Base-by-base conservation (phyloP, 2,797 vertebrate species). In the Acipenser oxyrinchus region DNA sequence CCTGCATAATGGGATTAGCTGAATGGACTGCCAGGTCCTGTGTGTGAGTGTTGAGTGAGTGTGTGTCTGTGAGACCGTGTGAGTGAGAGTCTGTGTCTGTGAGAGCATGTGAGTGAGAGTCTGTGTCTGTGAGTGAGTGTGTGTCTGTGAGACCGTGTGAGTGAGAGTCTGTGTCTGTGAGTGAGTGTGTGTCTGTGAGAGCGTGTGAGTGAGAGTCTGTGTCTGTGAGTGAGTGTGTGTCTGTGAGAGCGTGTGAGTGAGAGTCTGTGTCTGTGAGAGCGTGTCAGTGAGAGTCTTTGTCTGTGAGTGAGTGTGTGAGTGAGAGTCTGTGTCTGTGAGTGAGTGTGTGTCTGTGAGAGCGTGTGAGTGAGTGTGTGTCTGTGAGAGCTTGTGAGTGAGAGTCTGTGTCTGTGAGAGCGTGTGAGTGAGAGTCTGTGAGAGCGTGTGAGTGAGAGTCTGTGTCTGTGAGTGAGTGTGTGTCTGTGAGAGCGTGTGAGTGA, bases 61-160 rank as follows among this genome's bases (percentile, higher is more conserved):
- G 49, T 9, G 11, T 60, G 49, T 50, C n/a, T 64, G 58, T 51
- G 18, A 50, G 64, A 65, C 10, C 55, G 11, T 65, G 13, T 10
- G 51, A 10, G 62, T 57, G 15, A 58, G 52, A 51, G 48, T 60
- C 3, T 52, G 51, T 23, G 50, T 59, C 6, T 51, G 6, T 49
- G 9, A 48, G 23, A 7, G 23, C 50, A 4, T 49, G 37, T 15
- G 51, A 49, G 8, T 48, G 37, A 18, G 9, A 7, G 13, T 3
- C 7, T 10, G 6, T 63, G 18, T 49, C 6, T 64, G 77, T 71
- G 74, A 69, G 76, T 81, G 82, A 79, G 81, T 79, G 69, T 74
- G 78, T 77, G 71, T 61, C 18, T 60, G 57, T 67, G 68, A 63
- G 51, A 57, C 50, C 49, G 51, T 63, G 67, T 18, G 18, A 18